These are phyloP conservation scores for Phalanger gymnotis DNA, from an alignment of 2,797 vertebrate species.

Conservation along the genomic window DNA sequence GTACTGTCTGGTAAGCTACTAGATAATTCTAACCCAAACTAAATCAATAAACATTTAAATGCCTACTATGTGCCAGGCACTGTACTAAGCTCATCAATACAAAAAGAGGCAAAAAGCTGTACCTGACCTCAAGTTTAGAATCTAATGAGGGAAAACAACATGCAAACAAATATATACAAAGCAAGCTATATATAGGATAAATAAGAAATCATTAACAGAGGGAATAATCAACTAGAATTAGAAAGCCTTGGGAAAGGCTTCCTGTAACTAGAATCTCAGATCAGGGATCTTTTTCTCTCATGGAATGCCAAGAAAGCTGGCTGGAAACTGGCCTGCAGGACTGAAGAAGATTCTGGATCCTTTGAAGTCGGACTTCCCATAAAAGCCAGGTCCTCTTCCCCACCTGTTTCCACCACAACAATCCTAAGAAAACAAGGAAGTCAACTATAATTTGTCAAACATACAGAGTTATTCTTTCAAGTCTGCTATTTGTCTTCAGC, in stretches of 20 bases:
- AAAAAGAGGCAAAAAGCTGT: no score
- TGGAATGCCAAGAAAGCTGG: background rate
- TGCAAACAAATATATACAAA: background rate
- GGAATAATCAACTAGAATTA: background rate
- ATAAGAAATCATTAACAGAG: background rate
- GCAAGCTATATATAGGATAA: background rate
- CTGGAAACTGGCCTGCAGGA: accelerated
- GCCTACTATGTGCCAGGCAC: background rate
- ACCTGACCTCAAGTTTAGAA: background rate
- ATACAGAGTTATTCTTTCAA: background rate
- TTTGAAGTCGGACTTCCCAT: background rate
- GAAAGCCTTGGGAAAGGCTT: background rate
- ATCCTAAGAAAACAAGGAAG: background rate
- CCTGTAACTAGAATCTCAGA: background rate
- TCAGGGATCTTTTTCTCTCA: background rate
- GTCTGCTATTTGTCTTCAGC: background rate
- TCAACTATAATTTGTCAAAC: background rate
- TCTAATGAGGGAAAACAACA: background rate
- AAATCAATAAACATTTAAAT: background rate
- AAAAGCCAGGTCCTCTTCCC: background rate
- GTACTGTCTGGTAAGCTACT: background rate
- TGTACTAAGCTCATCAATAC: background rate
- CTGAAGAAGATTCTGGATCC: background rate
- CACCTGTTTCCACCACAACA: background rate
- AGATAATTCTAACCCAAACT: background rate